phyloP scores from a whole-genome alignment of 92 coral and sea anemone genomes.

The Porites evermanni region DNA sequence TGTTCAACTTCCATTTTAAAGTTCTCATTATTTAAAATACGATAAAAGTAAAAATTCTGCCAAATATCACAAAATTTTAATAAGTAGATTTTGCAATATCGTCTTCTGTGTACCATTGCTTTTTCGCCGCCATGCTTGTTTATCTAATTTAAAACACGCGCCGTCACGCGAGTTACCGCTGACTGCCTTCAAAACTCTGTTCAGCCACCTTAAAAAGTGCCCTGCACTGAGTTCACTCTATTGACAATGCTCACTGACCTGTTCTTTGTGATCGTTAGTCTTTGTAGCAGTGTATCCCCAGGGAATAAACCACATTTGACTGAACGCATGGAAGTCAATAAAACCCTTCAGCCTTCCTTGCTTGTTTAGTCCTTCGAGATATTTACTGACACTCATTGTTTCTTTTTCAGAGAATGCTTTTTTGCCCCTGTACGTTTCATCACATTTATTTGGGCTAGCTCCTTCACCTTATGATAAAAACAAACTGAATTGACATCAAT shows the following conservation, averaged over 20 bases:
- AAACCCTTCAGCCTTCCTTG: constrained; percentile 75
- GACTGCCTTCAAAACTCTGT: too few relatives aligned
- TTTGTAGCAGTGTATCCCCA: constrained; percentile 82
- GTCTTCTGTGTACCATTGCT: too few relatives aligned
- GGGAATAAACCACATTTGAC: constrained; percentile 94
- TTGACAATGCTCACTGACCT: constrained; percentile 26
- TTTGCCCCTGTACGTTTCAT: constrained; percentile 46
- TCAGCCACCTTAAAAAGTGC: too few relatives aligned
- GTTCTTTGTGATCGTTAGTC: constrained; percentile 64
- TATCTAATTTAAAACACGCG: too few relatives aligned
- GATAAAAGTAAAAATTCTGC: too few relatives aligned
- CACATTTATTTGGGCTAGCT: constrained; percentile 47
- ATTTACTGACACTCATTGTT: constrained; percentile 35
- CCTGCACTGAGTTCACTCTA: too few relatives aligned
- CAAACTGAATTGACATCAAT: not conserved
- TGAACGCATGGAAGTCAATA: constrained; percentile 90
- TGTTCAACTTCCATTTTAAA: too few relatives aligned
- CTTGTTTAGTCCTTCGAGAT: constrained; percentile 29
- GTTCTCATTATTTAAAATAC: too few relatives aligned
- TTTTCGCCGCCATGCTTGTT: too few relatives aligned
- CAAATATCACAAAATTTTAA: too few relatives aligned
- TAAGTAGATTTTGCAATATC: too few relatives aligned
- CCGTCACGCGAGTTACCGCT: too few relatives aligned
- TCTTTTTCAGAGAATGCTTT: constrained; percentile 66
- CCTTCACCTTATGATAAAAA: constrained; percentile 34